Evolutionary conservation across 2,888 invertebrate genomes (phyloP).

Genomic region (Philereme transversata): DNA sequence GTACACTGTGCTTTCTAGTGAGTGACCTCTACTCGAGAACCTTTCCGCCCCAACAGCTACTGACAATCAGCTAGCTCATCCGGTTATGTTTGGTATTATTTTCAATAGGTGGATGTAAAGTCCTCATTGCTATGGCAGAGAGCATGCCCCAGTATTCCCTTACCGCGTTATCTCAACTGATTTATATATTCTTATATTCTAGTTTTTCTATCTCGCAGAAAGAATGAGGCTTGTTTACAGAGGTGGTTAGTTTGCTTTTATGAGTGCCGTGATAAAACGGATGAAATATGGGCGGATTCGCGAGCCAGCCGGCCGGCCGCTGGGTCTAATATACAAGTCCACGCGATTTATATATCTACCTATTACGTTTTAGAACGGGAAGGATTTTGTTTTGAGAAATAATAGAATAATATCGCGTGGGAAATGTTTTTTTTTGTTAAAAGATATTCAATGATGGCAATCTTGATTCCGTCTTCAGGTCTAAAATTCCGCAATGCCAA

Average conservation of each 20-base stretch:
- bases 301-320: constrained; percentile 24
- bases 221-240: constrained; percentile 38
- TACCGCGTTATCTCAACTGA: constrained; percentile 33
- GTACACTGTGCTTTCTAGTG: too few relatives aligned
- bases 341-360: constrained; percentile 12
- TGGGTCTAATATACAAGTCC: constrained; percentile 20
- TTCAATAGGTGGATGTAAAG: too few relatives aligned
- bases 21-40: too few relatives aligned
- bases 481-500: too few relatives aligned
- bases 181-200: constrained; percentile 40
- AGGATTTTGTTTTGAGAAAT: constrained; percentile 10
- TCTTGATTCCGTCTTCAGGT: too few relatives aligned
- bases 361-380: constrained; percentile 15
- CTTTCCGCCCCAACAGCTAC: too few relatives aligned
- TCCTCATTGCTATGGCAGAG: constrained; percentile 8
- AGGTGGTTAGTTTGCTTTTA: constrained; percentile 39
- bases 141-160: constrained; percentile 17
- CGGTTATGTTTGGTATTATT: too few relatives aligned
- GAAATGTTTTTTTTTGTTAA: too few relatives aligned
- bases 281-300: constrained; percentile 30
- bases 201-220: constrained; percentile 36
- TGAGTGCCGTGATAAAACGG: constrained; percentile 36
- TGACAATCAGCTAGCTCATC: too few relatives aligned
- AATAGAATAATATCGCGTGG: constrained; percentile 6
- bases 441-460: too few relatives aligned